Conservation (phyloP, 2,797 vertebrate species). For the Lindbergichthys nudifrons region DNA sequence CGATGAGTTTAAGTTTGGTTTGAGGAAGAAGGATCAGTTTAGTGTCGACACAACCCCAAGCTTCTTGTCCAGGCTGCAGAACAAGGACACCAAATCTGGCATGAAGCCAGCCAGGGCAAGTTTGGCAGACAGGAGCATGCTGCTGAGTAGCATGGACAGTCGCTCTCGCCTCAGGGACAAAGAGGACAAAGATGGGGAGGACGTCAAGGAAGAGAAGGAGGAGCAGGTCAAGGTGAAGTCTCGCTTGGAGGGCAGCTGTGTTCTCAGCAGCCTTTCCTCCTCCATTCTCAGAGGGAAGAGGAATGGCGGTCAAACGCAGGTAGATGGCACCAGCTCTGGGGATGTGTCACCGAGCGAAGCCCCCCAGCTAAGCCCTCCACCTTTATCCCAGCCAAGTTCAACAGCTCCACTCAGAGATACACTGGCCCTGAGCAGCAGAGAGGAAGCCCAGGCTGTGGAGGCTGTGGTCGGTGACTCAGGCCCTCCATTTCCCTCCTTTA, state of each 20-base stretch:
- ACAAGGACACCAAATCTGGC: constrained; percentile 79
- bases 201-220: constrained; percentile 69
- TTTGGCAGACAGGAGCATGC: constrained; percentile 85
- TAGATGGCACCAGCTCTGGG: constrained; percentile 51
- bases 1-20: constrained; percentile 89
- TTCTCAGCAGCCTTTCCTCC: constrained; percentile 88
- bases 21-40: constrained; percentile 85
- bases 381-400: constrained; percentile 35
- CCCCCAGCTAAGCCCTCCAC: constrained; percentile 48
- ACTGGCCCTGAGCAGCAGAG: constrained; percentile 11
- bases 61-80: constrained; percentile 83
- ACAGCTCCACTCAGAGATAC: constrained; percentile 40
- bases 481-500: constrained; percentile 82
- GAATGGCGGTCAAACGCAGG: constrained; percentile 49
- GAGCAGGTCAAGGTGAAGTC: constrained; percentile 87
- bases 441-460: constrained; percentile 55
- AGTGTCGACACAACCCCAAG: constrained; percentile 71
- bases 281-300: constrained; percentile 64
- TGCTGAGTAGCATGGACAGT: constrained; percentile 84
- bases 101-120: constrained; percentile 87
- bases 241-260: constrained; percentile 90
- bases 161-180: constrained; percentile 62
- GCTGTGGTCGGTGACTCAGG: constrained; percentile 73
- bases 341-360: constrained; percentile 53
- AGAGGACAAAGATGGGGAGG: constrained; percentile 40